Evolutionary conservation across 1,140 invertebrate genomes (phyloP).

Genomic region (Wasmannia auropunctata): DNA sequence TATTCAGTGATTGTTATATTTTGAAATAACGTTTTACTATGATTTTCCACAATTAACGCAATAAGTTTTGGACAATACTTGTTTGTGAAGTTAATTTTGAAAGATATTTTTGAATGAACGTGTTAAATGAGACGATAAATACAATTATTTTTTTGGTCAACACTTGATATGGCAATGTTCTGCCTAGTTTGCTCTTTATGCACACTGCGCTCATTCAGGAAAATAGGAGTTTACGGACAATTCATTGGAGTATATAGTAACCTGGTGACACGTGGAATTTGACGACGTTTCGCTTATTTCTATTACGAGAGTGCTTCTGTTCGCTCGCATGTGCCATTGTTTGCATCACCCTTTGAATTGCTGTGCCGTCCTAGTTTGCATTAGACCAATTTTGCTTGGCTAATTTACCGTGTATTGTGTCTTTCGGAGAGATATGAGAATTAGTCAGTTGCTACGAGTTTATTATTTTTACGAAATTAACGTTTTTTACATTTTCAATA

Average conservation of each 20-base stretch:
- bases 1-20: background rate
- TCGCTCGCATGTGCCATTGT: conserved; percentile 45
- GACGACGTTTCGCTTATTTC: conserved; percentile 22
- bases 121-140: background rate
- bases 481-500: background rate
- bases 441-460: background rate
- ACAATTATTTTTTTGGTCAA: conserved; percentile 6
- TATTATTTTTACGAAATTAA: background rate
- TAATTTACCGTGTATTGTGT: conserved; percentile 16
- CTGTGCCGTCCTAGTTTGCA: conserved; percentile 14
- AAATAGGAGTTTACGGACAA: conserved; percentile 44
- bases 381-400: conserved; percentile 17
- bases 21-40: background rate
- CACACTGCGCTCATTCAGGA: background rate
- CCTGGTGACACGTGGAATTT: conserved; percentile 34
- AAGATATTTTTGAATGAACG: background rate
- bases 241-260: conserved; percentile 36
- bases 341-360: background rate
- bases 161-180: background rate
- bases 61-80: background rate
- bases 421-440: background rate
- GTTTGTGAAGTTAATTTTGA: background rate
- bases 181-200: conserved; percentile 18
- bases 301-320: conserved; percentile 27
- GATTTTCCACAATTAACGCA: background rate